Conservation (phyloP, 2,888 invertebrate species). For the Lacanobia wlatinum region DNA sequence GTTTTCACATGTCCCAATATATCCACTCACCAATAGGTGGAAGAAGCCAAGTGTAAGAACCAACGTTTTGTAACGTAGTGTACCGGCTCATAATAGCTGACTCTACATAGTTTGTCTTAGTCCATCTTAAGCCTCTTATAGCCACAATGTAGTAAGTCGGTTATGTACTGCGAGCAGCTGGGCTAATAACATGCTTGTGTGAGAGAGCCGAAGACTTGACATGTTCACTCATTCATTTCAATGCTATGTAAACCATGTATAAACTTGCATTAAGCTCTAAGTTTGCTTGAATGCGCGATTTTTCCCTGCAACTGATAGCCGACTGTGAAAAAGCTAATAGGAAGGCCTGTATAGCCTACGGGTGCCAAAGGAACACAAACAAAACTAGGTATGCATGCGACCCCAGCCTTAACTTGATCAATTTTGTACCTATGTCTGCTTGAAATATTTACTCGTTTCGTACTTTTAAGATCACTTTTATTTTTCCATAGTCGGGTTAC, state of each 20-base stretch:
- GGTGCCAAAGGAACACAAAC: too few species aligned
- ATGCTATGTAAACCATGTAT: constrained; percentile 1
- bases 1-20: background rate
- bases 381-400: too few species aligned
- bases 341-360: too few species aligned
- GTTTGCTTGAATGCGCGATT: background rate
- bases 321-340: too few species aligned
- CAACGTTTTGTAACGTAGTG: constrained; percentile 1
- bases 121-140: constrained; percentile 60
- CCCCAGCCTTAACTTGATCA: too few species aligned
- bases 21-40: background rate
- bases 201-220: constrained; percentile 39
- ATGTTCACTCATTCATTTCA: constrained; percentile 36
- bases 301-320: background rate
- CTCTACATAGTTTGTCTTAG: constrained; percentile 53
- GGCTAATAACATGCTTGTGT: constrained; percentile 38
- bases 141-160: constrained; percentile 48
- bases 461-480: too few species aligned
- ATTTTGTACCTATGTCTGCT: too few species aligned
- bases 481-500: too few species aligned
- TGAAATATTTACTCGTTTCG: too few species aligned
- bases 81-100: constrained; percentile 15
- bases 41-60: background rate
- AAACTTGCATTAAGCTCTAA: constrained; percentile 6
- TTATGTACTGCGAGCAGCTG: constrained; percentile 56